Percentiles rank a stretch among this genome's conserved stretches.
phyloP scores from a whole-genome alignment of 1,140 invertebrate species.

The Lanistes nyassanus region DNA sequence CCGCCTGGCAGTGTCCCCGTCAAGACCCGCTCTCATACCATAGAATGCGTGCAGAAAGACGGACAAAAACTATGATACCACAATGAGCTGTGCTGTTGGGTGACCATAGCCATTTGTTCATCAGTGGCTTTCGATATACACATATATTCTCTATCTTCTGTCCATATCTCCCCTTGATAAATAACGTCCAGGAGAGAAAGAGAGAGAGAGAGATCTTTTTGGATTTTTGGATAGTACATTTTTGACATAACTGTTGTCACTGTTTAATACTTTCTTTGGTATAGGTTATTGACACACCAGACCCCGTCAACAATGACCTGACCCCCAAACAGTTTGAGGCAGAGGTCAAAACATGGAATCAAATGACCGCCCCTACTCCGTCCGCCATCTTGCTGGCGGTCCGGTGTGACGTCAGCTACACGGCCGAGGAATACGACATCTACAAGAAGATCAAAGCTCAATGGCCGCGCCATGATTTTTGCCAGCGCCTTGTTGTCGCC shows the following conservation, averaged over 20 bases:
- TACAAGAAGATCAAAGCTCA: conserved; percentile 8
- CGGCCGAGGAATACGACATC: conserved; percentile 19
- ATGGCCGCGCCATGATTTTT: not conserved
- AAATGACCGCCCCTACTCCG: not conserved
- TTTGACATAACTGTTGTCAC: not conserved
- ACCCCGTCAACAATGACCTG: not conserved
- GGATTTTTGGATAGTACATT: not conserved
- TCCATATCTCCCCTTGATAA: not conserved
- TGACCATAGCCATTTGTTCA: too few relatives aligned
- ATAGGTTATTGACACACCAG: not conserved
- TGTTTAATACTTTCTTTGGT: not conserved
- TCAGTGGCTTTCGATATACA: too few relatives aligned
- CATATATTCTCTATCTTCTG: too few relatives aligned
- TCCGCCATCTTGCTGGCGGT: not conserved
- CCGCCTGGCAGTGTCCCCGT: too few relatives aligned
- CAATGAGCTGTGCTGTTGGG: too few relatives aligned
- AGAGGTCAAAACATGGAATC: not conserved
- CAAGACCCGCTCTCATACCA: too few relatives aligned
- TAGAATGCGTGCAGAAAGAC: too few relatives aligned
- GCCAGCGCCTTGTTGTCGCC: not conserved
- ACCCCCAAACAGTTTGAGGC: not conserved
- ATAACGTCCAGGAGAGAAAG: too few relatives aligned
- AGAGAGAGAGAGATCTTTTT: too few relatives aligned
- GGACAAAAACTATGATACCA: too few relatives aligned
- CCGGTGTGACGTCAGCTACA: conserved; percentile 11